Base-by-base conservation (phyloP, 2,113 vertebrate genomes). In the Asarcornis scutulata region DNA sequence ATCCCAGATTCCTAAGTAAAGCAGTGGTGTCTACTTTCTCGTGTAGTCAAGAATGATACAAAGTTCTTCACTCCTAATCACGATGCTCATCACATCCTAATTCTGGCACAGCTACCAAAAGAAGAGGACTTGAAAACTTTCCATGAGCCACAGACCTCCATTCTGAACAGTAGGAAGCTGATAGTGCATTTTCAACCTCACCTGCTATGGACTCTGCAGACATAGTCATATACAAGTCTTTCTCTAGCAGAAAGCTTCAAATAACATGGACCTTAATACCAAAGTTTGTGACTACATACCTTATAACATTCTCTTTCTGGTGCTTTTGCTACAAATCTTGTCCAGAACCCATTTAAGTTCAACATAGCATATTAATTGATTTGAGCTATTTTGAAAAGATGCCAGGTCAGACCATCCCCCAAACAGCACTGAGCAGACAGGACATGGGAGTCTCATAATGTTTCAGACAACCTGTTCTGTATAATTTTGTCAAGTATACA, bases 401-500 rank as follows among this genome's bases (percentile, higher is more conserved):
- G 82, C 85, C 92, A 78, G 56, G 79, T n/a, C 69, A 63, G 83
- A 44, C 91, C 89, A 91, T 75, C 21, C 1, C 2, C 78, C 64
- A 86, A 94, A 85, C 62, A 62, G 67, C 59, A 77, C 26, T 4
- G 36, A 97, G n/a, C 77, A 95, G 85, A 95, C 40, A 46, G 64
- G 74, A 92, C 96, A 88, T 12, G 71, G 66, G 67, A 59, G 73
- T 76, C 83, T 67, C 26, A 6, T 42, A 81, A 46, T 75, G 68
- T 75, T 94, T 88, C 88, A 78, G 91, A 81, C 75, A 75, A 82
- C 29, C 82, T 93, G 89, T 79, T 95, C 59, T 83, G 64, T 23
- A 89, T 81, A 95, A 96, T 89, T 91, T 36, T 95, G 83, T 96
- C 92, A 92, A 95, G 87, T 68, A 58, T 63, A 62, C 95, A 91